phyloP scores from a whole-genome alignment of 2,888 invertebrate genomes.

The Drosophila nigritarsus region DNA sequence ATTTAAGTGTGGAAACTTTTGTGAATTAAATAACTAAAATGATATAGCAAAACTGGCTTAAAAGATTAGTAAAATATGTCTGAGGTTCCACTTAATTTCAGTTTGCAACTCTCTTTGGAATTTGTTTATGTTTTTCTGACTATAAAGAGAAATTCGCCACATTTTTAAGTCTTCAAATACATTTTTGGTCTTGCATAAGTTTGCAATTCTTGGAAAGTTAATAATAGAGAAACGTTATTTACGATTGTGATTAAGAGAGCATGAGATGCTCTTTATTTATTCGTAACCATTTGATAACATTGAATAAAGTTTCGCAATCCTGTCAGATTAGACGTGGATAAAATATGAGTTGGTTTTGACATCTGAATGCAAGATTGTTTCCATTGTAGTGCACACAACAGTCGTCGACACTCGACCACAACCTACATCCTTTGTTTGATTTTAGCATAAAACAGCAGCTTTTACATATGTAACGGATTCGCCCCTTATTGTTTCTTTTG shows the following conservation, averaged over 20 bases:
- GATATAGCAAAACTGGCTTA: background rate
- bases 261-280: conserved; percentile 1
- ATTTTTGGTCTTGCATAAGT: background rate
- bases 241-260: background rate
- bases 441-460: conserved; percentile 65
- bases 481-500: conserved; percentile 8
- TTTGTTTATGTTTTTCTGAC: background rate
- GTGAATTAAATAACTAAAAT: background rate
- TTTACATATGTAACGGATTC: conserved; percentile 72
- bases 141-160: background rate
- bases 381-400: conserved; percentile 58
- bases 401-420: conserved; percentile 55
- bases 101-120: background rate
- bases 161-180: too few species aligned
- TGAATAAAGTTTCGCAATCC: background rate
- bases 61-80: background rate
- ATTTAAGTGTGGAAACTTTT: conserved; percentile 16
- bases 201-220: background rate
- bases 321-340: background rate
- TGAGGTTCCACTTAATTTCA: background rate
- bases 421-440: conserved; percentile 59
- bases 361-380: conserved; percentile 38
- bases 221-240: background rate
- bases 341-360: background rate
- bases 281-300: background rate